Conservation (phyloP, 2,113 vertebrate species). For the Apodemus speciosus region DNA sequence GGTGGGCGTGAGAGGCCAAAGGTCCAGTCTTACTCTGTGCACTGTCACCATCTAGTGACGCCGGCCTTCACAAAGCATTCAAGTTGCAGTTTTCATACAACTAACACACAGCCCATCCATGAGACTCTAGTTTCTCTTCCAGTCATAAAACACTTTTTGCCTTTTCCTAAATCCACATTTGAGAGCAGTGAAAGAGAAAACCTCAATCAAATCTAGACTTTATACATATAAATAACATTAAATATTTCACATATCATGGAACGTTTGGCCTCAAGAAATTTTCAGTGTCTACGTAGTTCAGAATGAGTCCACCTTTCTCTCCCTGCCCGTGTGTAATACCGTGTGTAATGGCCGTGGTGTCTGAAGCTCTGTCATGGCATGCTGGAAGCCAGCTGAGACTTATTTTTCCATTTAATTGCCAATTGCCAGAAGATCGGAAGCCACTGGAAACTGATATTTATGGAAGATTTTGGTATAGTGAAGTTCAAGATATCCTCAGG, state of each 20-base stretch:
- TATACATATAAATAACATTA: neutral
- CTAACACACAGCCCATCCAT: neutral
- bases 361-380: conserved; percentile 75
- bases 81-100: neutral
- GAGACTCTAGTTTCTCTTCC: neutral
- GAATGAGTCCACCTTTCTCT: conserved; percentile 39
- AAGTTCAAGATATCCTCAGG: conserved; percentile 60
- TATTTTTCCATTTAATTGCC: conserved; percentile 79
- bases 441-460: conserved; percentile 62
- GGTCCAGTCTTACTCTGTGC: neutral
- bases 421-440: conserved; percentile 73
- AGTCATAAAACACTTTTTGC: neutral
- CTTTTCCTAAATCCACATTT: conserved; percentile 5
- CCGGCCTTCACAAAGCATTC: neutral
- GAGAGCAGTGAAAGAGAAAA: conserved; percentile 17
- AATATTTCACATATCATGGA: neutral
- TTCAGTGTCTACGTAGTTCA: conserved; percentile 60
- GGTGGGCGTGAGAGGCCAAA: neutral
- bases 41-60: neutral
- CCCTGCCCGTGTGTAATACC: conserved; percentile 68
- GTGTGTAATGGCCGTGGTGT: conserved; percentile 77
- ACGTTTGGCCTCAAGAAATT: conserved; percentile 34
- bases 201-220: neutral
- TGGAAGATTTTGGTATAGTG: conserved; percentile 55
- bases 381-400: conserved; percentile 66